phyloP scores from a whole-genome alignment of 23 tunicate genomes.

The Clavelina lepadiformis region DNA sequence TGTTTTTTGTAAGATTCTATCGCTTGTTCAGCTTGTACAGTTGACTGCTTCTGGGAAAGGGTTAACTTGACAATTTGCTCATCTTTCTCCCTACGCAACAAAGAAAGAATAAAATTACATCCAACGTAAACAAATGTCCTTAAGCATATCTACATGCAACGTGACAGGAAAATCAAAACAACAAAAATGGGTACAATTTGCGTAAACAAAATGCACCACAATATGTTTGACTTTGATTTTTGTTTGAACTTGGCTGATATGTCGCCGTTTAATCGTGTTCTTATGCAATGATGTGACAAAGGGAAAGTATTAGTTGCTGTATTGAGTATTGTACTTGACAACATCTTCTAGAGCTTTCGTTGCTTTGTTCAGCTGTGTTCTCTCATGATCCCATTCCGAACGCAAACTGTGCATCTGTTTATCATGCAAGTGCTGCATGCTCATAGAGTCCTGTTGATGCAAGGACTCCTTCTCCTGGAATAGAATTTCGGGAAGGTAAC shows the following conservation, averaged over 20 bases:
- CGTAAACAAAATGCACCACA: too few species aligned
- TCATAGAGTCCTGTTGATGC: conserved; percentile 87
- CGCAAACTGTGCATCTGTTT: conserved; percentile 72
- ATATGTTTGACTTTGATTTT: too few species aligned
- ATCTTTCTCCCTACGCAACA: conserved; percentile 61
- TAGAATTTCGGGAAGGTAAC: too few species aligned
- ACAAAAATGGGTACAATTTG: too few species aligned
- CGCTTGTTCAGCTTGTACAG: conserved; percentile 78
- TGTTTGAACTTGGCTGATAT: too few species aligned
- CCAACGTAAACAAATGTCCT: too few species aligned
- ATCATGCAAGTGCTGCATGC: conserved; percentile 84
- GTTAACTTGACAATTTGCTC: conserved; percentile 60
- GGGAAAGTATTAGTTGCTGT: not conserved
- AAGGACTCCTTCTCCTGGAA: conserved; percentile 75
- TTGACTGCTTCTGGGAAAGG: conserved; percentile 48
- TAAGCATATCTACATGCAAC: too few species aligned
- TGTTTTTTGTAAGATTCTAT: conserved; percentile 80
- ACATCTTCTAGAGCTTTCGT: conserved; percentile 53
- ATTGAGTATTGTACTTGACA: conserved; percentile 21
- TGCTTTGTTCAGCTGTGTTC: conserved; percentile 46
- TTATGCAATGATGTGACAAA: not conserved
- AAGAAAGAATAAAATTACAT: not conserved
- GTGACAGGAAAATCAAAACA: too few species aligned
- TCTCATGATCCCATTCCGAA: conserved; percentile 76
- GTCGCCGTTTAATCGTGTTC: too few species aligned